Conservation (phyloP, 1,140 invertebrate genomes). For the Leptonema lineaticorne region DNA sequence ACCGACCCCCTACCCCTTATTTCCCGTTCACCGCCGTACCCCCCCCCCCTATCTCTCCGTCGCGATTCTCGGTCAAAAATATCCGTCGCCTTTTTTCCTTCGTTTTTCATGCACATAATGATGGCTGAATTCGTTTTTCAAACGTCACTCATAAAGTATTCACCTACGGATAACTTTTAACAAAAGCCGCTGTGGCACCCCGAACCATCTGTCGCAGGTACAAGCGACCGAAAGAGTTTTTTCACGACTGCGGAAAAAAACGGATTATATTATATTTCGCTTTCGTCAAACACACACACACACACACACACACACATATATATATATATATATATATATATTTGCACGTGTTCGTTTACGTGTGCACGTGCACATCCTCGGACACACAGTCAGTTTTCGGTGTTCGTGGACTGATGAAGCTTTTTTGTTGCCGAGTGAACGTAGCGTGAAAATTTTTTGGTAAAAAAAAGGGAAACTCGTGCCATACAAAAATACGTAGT, state of each 20-base stretch:
- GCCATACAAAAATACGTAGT: too few species aligned
- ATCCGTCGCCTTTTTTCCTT: neutral
- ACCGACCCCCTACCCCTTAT: too few species aligned
- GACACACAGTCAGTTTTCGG: neutral
- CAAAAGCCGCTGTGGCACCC: neutral
- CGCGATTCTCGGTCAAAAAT: too few species aligned
- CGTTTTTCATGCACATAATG: slow-evolving; percentile 3
- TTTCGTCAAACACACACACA: too few species aligned
- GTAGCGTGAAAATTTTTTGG: too few species aligned
- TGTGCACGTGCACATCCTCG: too few species aligned
- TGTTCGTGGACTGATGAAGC: slow-evolving; percentile 12
- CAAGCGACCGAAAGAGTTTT: slow-evolving; percentile 23
- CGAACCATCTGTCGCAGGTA: slow-evolving; percentile 26
- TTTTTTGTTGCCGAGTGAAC: slow-evolving; percentile 1
- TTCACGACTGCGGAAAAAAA: slow-evolving; percentile 9
- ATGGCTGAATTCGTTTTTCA: slow-evolving; percentile 15
- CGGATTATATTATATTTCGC: slow-evolving; percentile 17
- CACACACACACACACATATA: too few species aligned
- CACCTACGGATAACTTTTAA: neutral
- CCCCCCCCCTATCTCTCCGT: too few species aligned
- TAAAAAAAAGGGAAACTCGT: too few species aligned
- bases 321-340: too few species aligned
- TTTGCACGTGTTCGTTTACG: too few species aligned
- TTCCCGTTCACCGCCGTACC: too few species aligned
- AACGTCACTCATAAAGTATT: slow-evolving; percentile 17